A percentile compares a stretch with the other conserved stretches of the same genome.
Conservation (phyloP, 2,797 vertebrate species). For the Pelobates cultripes region DNA sequence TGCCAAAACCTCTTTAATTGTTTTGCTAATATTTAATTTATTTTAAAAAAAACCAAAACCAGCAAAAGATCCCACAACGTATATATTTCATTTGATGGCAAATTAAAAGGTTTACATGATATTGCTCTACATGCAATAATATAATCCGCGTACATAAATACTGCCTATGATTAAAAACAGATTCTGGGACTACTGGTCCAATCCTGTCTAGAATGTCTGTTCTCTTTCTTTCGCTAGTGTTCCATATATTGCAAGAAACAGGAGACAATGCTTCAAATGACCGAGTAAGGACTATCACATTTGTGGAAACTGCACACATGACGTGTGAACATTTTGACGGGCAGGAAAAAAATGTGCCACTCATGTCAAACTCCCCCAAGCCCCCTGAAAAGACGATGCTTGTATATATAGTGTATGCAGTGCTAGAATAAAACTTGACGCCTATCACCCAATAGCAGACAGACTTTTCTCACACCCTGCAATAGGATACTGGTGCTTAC, state of each 20-base stretch:
- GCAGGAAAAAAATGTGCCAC: slow-evolving; percentile 21
- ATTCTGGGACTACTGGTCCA: not conserved
- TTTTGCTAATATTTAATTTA: too few relatives aligned
- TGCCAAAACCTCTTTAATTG: too few relatives aligned
- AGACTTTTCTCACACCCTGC: slow-evolving; percentile 46
- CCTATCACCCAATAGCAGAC: slow-evolving; percentile 28
- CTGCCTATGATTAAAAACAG: not conserved
- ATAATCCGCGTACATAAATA: too few relatives aligned
- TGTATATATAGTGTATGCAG: slow-evolving; percentile 35
- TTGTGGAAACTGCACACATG: slow-evolving; percentile 12
- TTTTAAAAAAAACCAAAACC: too few relatives aligned
- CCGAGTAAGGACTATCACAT: slow-evolving; percentile 11
- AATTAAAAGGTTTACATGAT: too few relatives aligned
- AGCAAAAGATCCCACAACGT: too few relatives aligned
- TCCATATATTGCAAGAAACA: slow-evolving; percentile 22
- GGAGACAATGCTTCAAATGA: slow-evolving; percentile 17
- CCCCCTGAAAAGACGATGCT: slow-evolving; percentile 22
- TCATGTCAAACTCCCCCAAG: not conserved
- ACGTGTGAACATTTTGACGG: slow-evolving; percentile 14
- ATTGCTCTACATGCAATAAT: too few relatives aligned
- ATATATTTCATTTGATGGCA: too few relatives aligned
- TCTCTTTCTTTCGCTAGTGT: slow-evolving; percentile 9
- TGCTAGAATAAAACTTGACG: slow-evolving; percentile 28
- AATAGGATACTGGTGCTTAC: slow-evolving; percentile 56
- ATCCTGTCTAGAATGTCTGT: not conserved